Conservation (phyloP, 23 tunicate genomes). For the Phallusia fumigata region DNA sequence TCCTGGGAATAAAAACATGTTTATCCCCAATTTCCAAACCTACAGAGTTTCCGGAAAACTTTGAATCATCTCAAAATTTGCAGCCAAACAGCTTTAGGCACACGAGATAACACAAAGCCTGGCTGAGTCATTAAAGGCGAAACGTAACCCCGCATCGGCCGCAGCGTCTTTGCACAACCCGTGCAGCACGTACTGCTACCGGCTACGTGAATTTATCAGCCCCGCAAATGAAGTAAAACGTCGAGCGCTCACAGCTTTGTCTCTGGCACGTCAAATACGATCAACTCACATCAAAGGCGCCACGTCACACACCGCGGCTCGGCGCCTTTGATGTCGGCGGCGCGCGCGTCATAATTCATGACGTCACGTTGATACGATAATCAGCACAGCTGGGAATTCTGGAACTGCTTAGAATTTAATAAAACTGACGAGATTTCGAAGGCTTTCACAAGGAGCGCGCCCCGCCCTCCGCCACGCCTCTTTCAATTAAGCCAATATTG, state of each 20-base stretch:
- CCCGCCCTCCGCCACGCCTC: background rate
- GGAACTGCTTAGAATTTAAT: background rate
- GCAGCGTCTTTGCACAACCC: too few relatives aligned
- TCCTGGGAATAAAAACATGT: too few relatives aligned
- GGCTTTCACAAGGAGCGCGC: constrained; percentile 3
- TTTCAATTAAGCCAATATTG: background rate
- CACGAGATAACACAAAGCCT: too few relatives aligned
- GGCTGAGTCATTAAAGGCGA: too few relatives aligned
- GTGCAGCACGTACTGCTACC: too few relatives aligned
- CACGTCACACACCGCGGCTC: background rate
- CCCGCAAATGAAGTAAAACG: too few relatives aligned
- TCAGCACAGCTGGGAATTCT: constrained; percentile 10
- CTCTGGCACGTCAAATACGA: constrained; percentile 3
- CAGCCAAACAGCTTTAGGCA: too few relatives aligned
- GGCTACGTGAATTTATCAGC: too few relatives aligned
- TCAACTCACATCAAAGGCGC: constrained; percentile 6
- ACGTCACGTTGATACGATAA: constrained; percentile 2
- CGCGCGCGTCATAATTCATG: constrained; percentile 16
- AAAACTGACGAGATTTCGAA: background rate
- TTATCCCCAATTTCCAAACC: too few relatives aligned
- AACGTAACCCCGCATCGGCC: too few relatives aligned
- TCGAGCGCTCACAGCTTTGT: background rate
- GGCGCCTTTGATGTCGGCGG: background rate
- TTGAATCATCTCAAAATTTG: too few relatives aligned
- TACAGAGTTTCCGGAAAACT: too few relatives aligned